Conservation (phyloP, 2,113 vertebrate species). For the Sorex araneus region DNA sequence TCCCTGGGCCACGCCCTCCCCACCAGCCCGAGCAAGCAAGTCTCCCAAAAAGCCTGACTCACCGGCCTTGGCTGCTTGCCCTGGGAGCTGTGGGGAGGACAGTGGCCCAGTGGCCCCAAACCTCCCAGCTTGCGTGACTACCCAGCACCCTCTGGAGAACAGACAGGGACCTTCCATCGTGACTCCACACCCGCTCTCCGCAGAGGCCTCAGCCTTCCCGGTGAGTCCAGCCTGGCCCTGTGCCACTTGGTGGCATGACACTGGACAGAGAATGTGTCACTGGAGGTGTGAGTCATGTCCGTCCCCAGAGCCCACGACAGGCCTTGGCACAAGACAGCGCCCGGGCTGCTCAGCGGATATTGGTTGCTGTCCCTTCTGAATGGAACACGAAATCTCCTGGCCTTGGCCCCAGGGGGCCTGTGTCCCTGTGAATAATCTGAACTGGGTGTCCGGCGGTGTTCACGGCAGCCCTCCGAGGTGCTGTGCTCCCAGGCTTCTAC, state of each 20-base stretch:
- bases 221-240: neutral
- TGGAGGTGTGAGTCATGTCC: constrained; percentile 56
- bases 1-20: neutral
- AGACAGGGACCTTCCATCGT: neutral
- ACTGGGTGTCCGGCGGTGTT: no score
- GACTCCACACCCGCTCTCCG: neutral
- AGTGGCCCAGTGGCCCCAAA: constrained; percentile 65
- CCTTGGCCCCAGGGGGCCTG: neutral
- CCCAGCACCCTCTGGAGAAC: constrained; percentile 30
- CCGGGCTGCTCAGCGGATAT: constrained; percentile 60
- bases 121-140: constrained; percentile 1
- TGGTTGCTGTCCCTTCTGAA: constrained; percentile 16
- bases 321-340: neutral
- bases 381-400: neutral
- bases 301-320: neutral
- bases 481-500: neutral
- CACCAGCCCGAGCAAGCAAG: constrained; percentile 58
- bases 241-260: neutral
- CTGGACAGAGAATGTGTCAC: neutral
- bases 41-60: constrained; percentile 74
- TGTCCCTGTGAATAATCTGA: rapidly evolving
- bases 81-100: constrained; percentile 11
- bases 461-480: neutral
- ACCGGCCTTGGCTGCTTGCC: constrained; percentile 67
- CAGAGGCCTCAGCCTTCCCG: neutral